phyloP scores from a whole-genome alignment of 2,888 invertebrate species.

The Teinopalpus imperialis region DNA sequence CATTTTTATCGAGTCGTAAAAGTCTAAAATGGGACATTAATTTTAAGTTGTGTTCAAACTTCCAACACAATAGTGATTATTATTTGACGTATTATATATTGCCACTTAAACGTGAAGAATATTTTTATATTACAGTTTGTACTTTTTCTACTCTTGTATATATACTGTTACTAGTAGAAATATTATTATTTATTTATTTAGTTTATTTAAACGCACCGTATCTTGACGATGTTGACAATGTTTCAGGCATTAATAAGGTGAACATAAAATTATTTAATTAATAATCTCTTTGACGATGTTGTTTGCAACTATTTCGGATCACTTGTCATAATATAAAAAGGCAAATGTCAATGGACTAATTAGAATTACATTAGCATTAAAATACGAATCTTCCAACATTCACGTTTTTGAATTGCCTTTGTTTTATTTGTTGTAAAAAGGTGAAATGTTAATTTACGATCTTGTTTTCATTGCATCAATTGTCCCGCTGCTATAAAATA shows the following conservation, averaged over 20 bases:
- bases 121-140: too few relatives aligned
- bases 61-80: constrained; percentile 16
- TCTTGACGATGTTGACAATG: too few relatives aligned
- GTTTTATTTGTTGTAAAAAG: constrained; percentile 12
- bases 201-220: too few relatives aligned
- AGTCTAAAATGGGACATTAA: neutral
- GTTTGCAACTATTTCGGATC: constrained; percentile 17
- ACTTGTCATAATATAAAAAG: constrained; percentile 12
- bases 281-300: too few relatives aligned
- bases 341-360: constrained; percentile 21
- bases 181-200: too few relatives aligned
- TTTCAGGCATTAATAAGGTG: too few relatives aligned
- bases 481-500: too few relatives aligned
- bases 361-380: constrained; percentile 15
- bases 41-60: constrained; percentile 7
- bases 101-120: too few relatives aligned
- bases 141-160: too few relatives aligned
- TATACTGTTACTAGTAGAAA: too few relatives aligned
- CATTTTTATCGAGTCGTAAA: constrained; percentile 16
- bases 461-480: too few relatives aligned
- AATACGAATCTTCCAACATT: constrained; percentile 4
- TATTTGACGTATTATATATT: constrained; percentile 14
- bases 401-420: neutral
- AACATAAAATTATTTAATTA: neutral
- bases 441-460: neutral